Percentiles rank a stretch among this genome's conserved stretches.
These are phyloP conservation scores for Caenorhabditis angaria DNA, from an alignment of 2,888 invertebrate species.

Conservation along the genomic window DNA sequence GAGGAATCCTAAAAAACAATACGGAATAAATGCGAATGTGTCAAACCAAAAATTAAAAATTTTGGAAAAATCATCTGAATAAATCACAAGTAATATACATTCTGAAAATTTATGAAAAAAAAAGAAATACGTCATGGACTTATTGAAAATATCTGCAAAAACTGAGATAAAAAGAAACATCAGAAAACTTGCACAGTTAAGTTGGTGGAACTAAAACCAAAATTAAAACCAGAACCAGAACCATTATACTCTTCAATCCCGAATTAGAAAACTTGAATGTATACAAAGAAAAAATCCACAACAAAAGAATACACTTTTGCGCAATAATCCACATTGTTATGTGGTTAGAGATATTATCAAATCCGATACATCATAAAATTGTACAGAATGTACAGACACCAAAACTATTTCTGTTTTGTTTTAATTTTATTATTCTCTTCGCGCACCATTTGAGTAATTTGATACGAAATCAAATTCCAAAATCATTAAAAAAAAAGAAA, in stretches of 20 bases:
- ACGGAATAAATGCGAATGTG: neutral
- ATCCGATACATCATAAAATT: constrained; percentile 1
- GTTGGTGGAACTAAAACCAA: too few relatives aligned
- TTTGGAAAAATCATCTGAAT: too few relatives aligned
- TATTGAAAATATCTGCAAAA: too few relatives aligned
- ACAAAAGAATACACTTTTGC: neutral
- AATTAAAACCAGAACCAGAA: too few relatives aligned
- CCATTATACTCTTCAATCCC: too few relatives aligned
- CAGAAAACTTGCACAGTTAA: too few relatives aligned
- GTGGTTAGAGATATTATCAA: neutral
- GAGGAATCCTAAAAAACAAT: neutral
- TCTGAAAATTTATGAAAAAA: too few relatives aligned
- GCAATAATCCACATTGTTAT: neutral
- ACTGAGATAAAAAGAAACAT: too few relatives aligned
- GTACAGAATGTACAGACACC: too few relatives aligned
- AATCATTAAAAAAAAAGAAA: neutral
- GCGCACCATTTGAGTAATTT: neutral
- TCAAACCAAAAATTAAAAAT: too few relatives aligned
- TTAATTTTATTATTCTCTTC: neutral
- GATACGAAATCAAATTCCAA: neutral
- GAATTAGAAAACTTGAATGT: neutral
- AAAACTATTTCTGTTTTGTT: neutral
- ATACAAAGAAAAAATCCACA: neutral
- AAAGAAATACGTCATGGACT: too few relatives aligned
- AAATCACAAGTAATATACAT: too few relatives aligned